phyloP scores from a whole-genome alignment of 2,113 vertebrate genomes.

The Nannospalax galili region DNA sequence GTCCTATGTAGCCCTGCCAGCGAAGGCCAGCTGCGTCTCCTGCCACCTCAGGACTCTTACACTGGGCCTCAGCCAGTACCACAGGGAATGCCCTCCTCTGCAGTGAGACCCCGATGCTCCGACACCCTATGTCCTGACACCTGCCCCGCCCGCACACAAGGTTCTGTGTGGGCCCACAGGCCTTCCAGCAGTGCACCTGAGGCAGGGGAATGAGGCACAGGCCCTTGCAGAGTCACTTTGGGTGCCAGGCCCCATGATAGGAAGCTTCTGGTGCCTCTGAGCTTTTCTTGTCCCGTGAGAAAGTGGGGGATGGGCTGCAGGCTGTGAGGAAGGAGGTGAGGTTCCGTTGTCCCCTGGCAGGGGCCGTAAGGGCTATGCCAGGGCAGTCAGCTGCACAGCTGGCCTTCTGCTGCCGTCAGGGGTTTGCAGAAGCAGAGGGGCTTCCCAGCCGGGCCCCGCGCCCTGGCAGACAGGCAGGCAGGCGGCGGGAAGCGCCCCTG shows the following conservation, averaged over 20 bases:
- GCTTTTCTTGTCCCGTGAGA: constrained; percentile 21
- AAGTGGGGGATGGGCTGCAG: neutral
- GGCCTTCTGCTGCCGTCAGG: neutral
- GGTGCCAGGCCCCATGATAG: accelerated
- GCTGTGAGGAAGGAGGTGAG: constrained; percentile 60
- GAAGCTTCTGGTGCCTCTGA: neutral
- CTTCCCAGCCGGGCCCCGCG: neutral
- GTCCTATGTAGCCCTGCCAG: no score
- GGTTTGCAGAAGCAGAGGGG: constrained; percentile 58
- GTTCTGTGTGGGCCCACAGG: neutral
- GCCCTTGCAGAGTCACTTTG: accelerated
- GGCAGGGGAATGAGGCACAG: accelerated
- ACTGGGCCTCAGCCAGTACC: neutral
- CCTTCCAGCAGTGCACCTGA: neutral
- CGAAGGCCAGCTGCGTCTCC: neutral
- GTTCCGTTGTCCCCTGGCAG: neutral
- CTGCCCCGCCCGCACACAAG: neutral
- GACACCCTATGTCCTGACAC: neutral
- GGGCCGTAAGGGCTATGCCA: neutral
- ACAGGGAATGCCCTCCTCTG: neutral
- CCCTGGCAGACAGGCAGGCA: neutral
- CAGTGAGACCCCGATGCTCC: no score
- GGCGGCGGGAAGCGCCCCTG: neutral
- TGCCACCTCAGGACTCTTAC: no score
- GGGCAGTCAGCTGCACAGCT: neutral